These are phyloP conservation scores for Tichodroma muraria DNA, from an alignment of 2,113 vertebrate species.

Conservation along the genomic window DNA sequence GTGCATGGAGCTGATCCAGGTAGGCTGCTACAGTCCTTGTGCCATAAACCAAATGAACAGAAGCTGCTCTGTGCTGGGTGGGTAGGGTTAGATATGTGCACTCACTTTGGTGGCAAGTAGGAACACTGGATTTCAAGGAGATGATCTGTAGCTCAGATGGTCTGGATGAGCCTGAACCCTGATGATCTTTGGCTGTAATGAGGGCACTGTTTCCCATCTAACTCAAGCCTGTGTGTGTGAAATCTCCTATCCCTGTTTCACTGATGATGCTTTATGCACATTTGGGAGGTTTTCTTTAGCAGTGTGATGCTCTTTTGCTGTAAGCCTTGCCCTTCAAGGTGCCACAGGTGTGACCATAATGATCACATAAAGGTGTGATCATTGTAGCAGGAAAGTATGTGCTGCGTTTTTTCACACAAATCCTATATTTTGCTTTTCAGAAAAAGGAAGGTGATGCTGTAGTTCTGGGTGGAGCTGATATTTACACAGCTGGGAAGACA, in stretches of 20 bases:
- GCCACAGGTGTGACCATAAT: constrained; percentile 51
- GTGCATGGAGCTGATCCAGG: constrained; percentile 88
- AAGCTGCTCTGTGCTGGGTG: neutral
- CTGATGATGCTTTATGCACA: neutral
- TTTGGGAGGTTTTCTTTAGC: neutral
- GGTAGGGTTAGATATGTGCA: neutral
- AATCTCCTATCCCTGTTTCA: neutral
- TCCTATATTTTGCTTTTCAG: constrained; percentile 58
- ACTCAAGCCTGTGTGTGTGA: neutral
- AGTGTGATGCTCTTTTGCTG: neutral
- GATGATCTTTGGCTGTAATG: neutral
- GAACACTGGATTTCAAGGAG: neutral
- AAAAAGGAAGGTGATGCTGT: constrained; percentile 80
- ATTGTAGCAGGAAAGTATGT: neutral
- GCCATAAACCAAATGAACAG: neutral
- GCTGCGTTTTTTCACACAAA: neutral
- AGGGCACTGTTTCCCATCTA: neutral
- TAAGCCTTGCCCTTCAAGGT: neutral
- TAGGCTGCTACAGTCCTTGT: constrained; percentile 25
- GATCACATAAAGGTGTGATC: neutral
- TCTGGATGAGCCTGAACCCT: neutral
- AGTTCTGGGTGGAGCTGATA: constrained; percentile 82
- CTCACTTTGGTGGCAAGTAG: neutral
- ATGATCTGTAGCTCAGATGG: neutral
- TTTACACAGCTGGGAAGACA: constrained; percentile 86